A percentile compares a stretch with the other conserved stretches of the same genome.
phyloP scores from a whole-genome alignment of 2,797 vertebrate genomes.

The Anableps anableps region DNA sequence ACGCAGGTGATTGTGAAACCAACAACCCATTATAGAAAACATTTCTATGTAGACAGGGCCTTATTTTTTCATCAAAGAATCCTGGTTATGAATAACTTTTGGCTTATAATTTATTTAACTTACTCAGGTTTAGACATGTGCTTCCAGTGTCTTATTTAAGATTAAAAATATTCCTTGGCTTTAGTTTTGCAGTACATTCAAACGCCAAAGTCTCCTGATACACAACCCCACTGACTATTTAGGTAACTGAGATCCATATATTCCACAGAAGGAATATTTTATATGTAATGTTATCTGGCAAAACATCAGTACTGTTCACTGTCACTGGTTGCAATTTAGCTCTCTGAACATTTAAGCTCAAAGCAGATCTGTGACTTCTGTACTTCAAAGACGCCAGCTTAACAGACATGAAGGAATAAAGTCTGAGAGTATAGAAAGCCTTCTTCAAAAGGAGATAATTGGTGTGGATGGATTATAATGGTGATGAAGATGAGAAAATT shows the following conservation, averaged over 20 bases:
- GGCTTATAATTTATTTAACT: not conserved
- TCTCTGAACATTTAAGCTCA: constrained; percentile 8
- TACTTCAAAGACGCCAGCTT: constrained; percentile 9
- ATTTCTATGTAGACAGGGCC: not conserved
- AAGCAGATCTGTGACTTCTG: not conserved
- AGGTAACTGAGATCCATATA: not conserved
- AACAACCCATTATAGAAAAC: not conserved
- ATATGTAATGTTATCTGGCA: not conserved
- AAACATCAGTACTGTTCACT: not conserved
- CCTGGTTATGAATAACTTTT: not conserved
- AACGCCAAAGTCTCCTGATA: not conserved
- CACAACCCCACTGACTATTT: not conserved
- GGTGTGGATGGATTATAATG: not conserved
- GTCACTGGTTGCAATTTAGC: constrained; percentile 4
- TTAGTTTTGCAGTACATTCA: not conserved
- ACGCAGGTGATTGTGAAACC: not conserved
- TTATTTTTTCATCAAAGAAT: not conserved
- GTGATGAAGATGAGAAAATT: not conserved
- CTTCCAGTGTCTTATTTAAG: not conserved
- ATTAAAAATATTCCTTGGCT: not conserved
- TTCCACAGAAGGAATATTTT: not conserved
- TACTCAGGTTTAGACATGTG: not conserved
- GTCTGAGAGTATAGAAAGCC: not conserved
- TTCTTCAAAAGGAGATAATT: constrained; percentile 1
- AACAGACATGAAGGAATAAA: not conserved